phyloP scores from a whole-genome alignment of 2,113 vertebrate species.

The Anarhynchus alexandrinus region DNA sequence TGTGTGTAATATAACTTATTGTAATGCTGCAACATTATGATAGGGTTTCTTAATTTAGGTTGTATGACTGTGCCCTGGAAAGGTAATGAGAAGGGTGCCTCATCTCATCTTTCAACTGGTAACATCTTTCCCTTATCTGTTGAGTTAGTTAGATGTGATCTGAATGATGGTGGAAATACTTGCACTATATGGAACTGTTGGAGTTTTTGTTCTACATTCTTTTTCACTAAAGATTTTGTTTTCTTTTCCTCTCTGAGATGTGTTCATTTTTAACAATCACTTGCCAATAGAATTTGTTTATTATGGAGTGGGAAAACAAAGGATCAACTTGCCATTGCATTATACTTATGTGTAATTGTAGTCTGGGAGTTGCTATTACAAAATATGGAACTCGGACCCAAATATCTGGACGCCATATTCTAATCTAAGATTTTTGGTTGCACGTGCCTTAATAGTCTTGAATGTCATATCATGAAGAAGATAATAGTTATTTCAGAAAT shows the following conservation, averaged over 20 bases:
- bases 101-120: neutral
- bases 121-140: neutral
- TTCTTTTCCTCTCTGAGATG: neutral
- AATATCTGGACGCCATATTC: neutral
- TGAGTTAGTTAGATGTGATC: neutral
- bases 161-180: neutral
- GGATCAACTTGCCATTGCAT: neutral
- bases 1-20: neutral
- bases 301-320: neutral
- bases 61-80: neutral
- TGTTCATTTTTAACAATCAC: neutral
- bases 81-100: neutral
- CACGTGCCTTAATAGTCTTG: accelerated
- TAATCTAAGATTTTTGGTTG: neutral
- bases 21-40: neutral
- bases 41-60: neutral
- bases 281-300: neutral
- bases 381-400: neutral
- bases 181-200: neutral
- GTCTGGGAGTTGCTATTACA: neutral
- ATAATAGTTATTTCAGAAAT: neutral
- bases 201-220: neutral
- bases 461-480: neutral
- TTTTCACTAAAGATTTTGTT: neutral
- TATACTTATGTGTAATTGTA: neutral